Evolutionary conservation across 2,797 vertebrate genomes (phyloP).

Genomic region (Xerus rutilus): DNA sequence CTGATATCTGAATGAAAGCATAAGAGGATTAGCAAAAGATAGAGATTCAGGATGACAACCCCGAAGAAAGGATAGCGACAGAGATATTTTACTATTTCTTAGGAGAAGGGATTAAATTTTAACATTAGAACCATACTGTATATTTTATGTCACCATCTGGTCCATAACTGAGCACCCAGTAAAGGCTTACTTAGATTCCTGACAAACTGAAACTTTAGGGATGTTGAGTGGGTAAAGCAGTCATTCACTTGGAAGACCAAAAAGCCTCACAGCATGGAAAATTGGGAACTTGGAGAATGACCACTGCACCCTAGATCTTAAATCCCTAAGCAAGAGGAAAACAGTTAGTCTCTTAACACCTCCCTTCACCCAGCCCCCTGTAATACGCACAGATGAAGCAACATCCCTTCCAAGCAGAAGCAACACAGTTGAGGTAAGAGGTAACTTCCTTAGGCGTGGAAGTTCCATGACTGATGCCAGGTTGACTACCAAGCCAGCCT

Average conservation of each 20-base stretch:
- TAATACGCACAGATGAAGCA: no score
- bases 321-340: conserved; percentile 12
- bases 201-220: neutral
- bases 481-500: neutral
- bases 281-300: neutral
- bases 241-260: neutral
- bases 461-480: neutral
- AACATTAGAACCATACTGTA: neutral
- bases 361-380: neutral
- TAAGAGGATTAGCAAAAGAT: conserved; percentile 22
- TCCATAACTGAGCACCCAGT: neutral
- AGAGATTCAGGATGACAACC: neutral
- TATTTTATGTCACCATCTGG: neutral
- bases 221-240: neutral
- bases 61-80: neutral
- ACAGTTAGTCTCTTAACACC: neutral
- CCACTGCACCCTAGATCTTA: neutral
- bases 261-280: neutral
- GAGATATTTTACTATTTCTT: neutral
- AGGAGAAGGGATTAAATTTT: conserved; percentile 6
- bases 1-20: conserved; percentile 45
- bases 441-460: neutral
- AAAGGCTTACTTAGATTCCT: neutral
- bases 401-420: neutral
- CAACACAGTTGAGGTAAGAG: neutral